phyloP scores from a whole-genome alignment of 2,797 vertebrate species.

The Petrocephalus schoutedeni region DNA sequence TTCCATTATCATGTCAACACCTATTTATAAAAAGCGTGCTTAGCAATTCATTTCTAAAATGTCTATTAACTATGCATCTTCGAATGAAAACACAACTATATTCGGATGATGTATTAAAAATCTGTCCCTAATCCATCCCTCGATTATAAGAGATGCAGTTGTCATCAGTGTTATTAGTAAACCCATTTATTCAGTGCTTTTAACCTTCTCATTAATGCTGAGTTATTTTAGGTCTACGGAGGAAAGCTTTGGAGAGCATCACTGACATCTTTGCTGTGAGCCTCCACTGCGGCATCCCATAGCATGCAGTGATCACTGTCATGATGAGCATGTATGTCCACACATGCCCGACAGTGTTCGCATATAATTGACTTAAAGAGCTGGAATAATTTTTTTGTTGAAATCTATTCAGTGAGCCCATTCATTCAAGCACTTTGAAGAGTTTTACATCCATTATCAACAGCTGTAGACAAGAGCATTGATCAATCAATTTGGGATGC shows the following conservation, averaged over 20 bases:
- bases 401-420: background rate
- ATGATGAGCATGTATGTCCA: background rate
- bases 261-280: background rate
- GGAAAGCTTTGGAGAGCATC: background rate
- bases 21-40: background rate
- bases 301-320: background rate
- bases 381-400: background rate
- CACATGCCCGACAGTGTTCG: background rate
- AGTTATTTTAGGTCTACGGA: background rate
- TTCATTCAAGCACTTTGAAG: background rate
- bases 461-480: background rate
- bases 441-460: background rate
- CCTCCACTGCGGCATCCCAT: background rate
- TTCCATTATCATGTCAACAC: slow-evolving; percentile 8
- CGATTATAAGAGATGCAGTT: background rate
- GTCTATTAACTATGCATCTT: background rate
- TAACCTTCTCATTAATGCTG: background rate
- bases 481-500: background rate
- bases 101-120: background rate
- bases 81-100: background rate
- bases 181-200: background rate
- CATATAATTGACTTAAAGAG: slow-evolving; percentile 9
- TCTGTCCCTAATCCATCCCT: background rate
- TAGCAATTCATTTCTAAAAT: background rate
- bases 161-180: background rate